Percentiles rank a stretch among this genome's conserved stretches.
Conservation (phyloP, 2,888 invertebrate genomes). For the Tipula vernalis region DNA sequence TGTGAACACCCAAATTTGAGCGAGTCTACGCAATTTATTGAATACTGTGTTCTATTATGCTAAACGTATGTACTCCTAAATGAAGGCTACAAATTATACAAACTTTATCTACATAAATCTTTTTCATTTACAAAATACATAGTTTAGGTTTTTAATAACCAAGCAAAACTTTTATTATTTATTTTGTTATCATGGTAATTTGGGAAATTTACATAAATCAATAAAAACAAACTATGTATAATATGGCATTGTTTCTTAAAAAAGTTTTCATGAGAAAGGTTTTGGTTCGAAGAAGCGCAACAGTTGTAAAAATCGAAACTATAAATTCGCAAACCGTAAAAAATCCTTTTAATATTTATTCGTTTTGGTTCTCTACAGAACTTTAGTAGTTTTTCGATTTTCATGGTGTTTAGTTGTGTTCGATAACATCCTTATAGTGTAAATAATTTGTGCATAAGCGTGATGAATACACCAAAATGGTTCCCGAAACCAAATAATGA, state of each 20-base stretch:
- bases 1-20: too few species aligned
- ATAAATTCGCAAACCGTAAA: background rate
- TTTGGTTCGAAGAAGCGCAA: background rate
- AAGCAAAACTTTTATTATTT: background rate
- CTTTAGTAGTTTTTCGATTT: background rate
- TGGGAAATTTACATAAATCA: background rate
- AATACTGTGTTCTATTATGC: background rate
- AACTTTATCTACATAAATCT: background rate
- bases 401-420: background rate
- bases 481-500: conserved; percentile 26
- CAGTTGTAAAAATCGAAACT: background rate
- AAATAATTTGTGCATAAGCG: background rate
- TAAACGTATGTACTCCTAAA: background rate
- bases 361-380: background rate
- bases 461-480: conserved; percentile 18
- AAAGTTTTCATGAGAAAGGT: background rate
- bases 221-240: background rate
- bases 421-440: background rate
- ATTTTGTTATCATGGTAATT: background rate
- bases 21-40: too few species aligned
- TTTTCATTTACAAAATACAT: background rate
- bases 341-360: background rate
- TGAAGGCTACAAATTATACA: background rate
- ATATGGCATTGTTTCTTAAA: background rate
- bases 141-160: background rate